These are phyloP conservation scores for Leptinotarsa lineolata DNA, from an alignment of 1,140 invertebrate species.

Conservation along the genomic window DNA sequence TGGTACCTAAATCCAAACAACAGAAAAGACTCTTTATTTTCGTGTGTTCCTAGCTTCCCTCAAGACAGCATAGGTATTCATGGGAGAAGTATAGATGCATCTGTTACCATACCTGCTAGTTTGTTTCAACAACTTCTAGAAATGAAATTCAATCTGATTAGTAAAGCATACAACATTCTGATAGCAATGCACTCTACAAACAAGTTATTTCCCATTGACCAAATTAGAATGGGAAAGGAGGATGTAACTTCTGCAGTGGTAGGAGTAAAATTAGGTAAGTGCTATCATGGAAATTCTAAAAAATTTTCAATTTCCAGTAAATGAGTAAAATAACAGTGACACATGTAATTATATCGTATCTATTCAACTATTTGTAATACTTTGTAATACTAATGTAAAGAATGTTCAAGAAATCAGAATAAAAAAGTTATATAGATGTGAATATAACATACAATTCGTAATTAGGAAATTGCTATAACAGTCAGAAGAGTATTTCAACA, in stretches of 20 bases:
- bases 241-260: slow-evolving; percentile 67
- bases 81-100: slow-evolving; percentile 71
- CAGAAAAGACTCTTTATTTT: slow-evolving; percentile 46
- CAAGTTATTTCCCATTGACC: slow-evolving; percentile 66
- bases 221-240: slow-evolving; percentile 51
- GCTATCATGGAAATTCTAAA: neutral
- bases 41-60: slow-evolving; percentile 48
- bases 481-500: no score
- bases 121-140: slow-evolving; percentile 62
- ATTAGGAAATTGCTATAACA: no score
- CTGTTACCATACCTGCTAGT: slow-evolving; percentile 70
- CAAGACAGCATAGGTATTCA: slow-evolving; percentile 61
- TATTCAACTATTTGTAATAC: no score
- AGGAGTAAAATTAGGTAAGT: slow-evolving; percentile 66
- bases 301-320: no score
- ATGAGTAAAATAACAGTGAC: no score
- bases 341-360: no score
- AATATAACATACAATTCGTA: no score
- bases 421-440: no score
- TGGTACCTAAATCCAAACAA: slow-evolving; percentile 64
- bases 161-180: slow-evolving; percentile 63
- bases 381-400: no score
- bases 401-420: no score
- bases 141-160: slow-evolving; percentile 43
- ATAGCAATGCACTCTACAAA: slow-evolving; percentile 72